Evolutionary conservation across 2,888 invertebrate species (phyloP).

Genomic region (Zygogramma bicolorata): DNA sequence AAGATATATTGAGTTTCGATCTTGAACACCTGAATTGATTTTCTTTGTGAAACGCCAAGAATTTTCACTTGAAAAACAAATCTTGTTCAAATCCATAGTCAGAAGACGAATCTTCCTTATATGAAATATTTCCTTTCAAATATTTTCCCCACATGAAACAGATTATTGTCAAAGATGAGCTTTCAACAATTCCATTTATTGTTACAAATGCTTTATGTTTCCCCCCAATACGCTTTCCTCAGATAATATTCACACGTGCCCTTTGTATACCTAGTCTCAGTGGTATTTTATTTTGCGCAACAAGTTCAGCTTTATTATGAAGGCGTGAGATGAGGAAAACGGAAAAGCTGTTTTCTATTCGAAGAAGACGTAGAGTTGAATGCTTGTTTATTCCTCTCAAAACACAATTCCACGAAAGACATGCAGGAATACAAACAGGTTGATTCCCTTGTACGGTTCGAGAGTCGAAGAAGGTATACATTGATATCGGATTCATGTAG

Average conservation of each 20-base stretch:
- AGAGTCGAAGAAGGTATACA: too few species aligned
- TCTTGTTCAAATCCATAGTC: background rate
- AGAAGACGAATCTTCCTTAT: background rate
- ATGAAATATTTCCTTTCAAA: background rate
- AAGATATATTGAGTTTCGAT: too few species aligned
- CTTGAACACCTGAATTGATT: too few species aligned
- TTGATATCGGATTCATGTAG: too few species aligned
- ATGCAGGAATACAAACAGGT: background rate
- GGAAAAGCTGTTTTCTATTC: background rate
- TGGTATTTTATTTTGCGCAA: background rate
- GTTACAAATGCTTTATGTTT: background rate
- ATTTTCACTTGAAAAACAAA: too few species aligned
- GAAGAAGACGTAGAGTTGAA: background rate
- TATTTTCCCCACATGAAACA: background rate
- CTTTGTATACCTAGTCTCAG: background rate
- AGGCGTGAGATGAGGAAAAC: background rate
- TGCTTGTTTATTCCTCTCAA: background rate
- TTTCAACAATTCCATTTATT: constrained; percentile 2
- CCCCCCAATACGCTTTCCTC: background rate
- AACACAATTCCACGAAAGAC: background rate
- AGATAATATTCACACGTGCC: constrained; percentile 1
- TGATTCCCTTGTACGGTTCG: too few species aligned
- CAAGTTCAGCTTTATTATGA: background rate
- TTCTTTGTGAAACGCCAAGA: too few species aligned
- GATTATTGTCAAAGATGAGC: background rate